Conservation (phyloP, 2,113 vertebrate species). For the Empidonax traillii region DNA sequence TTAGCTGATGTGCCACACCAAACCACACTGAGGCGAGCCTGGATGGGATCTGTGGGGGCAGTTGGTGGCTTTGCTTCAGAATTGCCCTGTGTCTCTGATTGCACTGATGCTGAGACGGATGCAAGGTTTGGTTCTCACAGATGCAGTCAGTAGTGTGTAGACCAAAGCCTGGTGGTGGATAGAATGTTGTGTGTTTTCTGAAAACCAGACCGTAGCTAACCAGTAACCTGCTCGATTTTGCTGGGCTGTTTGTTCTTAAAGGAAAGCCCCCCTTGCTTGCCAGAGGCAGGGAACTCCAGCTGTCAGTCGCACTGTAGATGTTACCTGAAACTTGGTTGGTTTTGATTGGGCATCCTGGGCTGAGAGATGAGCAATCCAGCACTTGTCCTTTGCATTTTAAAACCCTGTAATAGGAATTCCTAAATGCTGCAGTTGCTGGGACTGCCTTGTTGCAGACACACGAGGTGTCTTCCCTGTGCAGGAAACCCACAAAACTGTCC, state of each 20-base stretch:
- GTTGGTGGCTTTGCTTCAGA: neutral
- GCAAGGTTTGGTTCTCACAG: neutral
- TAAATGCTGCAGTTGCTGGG: neutral
- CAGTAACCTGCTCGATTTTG: neutral
- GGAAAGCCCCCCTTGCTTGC: neutral
- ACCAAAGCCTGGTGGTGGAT: neutral
- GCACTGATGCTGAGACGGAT: neutral
- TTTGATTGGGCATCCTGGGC: fast-evolving
- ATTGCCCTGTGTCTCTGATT: neutral
- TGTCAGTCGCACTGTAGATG: neutral
- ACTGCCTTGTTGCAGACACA: neutral
- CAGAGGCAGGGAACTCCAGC: neutral
- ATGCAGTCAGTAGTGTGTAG: no score
- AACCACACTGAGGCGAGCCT: neutral
- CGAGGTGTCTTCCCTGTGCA: neutral
- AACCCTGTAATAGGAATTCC: neutral
- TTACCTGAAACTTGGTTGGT: neutral
- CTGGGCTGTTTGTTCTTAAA: neutral
- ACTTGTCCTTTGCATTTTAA: neutral
- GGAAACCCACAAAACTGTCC: neutral
- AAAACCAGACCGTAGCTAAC: neutral
- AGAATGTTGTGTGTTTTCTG: neutral
- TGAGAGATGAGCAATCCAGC: neutral
- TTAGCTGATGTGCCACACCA: neutral
- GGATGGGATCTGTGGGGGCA: neutral